Base-by-base conservation (phyloP, 2,888 invertebrate species). In the Agonopterix arenella region DNA sequence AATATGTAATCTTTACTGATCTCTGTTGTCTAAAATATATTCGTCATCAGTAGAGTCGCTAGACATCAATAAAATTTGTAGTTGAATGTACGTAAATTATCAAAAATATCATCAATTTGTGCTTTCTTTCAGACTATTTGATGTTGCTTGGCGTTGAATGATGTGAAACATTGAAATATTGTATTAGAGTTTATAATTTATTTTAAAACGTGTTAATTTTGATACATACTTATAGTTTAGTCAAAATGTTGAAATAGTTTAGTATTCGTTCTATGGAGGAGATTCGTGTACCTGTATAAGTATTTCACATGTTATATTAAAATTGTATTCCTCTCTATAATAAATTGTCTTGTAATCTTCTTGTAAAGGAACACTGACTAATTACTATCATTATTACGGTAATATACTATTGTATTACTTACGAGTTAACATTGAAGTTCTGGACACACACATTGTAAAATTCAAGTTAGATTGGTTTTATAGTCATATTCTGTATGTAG, bases 401-500 rank as follows among this genome's bases (percentile, higher is more conserved):
- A 59, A 65, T 62, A 60, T 59, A 66, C 58, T 68, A 63, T 70
- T 72, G 64, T 72, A 73, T 70, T 68, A 70, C 68, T 70, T 68
- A 70, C 68, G 66, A 73, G 48, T 73, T 70, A 73, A 74, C 76
- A 80, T 72, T 77, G 71, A 82, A 58, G 66, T 80, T 82, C 80
- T 76, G 76, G 71, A 71, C 49, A 48, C 60, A 79, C 68, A 79
- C 70, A 67, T 72, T 84, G 78, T 82, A 80, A 79, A 79, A 79
- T 84, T 86, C 84, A 82, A 84, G 62, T 88, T 89, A 89, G 88
- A 84, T 86, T 88, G 83, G 79, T 88, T 89, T 85, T 85, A 84
- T 86, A 89, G 84, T 83, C 77, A 83, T 86, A 89, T 85, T 89
- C 86, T 84, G 85, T 89, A 89, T 67, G 90, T 90, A 90, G 89